Percentiles rank a stretch among this genome's conserved stretches.
Evolutionary conservation across 2,888 invertebrate species (phyloP).

Genomic region (Eilema depressum): DNA sequence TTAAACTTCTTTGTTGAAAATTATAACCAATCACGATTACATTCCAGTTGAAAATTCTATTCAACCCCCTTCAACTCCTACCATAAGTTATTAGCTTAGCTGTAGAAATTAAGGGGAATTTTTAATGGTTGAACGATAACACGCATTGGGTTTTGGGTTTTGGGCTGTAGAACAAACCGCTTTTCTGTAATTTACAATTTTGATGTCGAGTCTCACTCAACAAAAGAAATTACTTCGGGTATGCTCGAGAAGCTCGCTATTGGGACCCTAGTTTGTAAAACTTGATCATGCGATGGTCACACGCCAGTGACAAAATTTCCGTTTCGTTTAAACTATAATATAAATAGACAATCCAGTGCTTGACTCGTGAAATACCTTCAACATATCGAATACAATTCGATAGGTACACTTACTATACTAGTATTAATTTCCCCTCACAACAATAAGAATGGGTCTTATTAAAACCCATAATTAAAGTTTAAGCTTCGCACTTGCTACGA

Average conservation of each 20-base stretch:
- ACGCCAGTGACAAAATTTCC: constrained; percentile 22
- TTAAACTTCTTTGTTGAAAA: no score
- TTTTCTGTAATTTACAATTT: neutral
- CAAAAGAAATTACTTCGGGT: neutral
- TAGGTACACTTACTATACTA: constrained; percentile 9
- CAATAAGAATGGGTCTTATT: constrained; percentile 18
- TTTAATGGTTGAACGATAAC: no score
- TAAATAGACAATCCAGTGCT: constrained; percentile 37
- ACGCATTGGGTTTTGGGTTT: neutral
- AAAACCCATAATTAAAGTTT: constrained; percentile 26
- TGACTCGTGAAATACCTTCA: constrained; percentile 32
- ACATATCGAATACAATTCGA: constrained; percentile 34
- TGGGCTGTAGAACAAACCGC: neutral
- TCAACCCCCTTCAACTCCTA: no score
- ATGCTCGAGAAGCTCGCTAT: neutral
- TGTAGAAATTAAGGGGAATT: no score
- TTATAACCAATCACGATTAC: no score
- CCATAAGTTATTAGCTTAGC: no score
- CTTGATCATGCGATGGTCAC: constrained; percentile 27
- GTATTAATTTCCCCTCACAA: constrained; percentile 20
- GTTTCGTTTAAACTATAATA: constrained; percentile 17
- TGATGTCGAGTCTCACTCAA: neutral
- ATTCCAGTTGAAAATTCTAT: no score
- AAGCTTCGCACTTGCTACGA: constrained; percentile 36
- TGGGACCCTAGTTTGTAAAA: neutral